Base-by-base conservation (phyloP, 37 sponge, comb jelly and placozoan species). In the Amphimedon queenslandica region DNA sequence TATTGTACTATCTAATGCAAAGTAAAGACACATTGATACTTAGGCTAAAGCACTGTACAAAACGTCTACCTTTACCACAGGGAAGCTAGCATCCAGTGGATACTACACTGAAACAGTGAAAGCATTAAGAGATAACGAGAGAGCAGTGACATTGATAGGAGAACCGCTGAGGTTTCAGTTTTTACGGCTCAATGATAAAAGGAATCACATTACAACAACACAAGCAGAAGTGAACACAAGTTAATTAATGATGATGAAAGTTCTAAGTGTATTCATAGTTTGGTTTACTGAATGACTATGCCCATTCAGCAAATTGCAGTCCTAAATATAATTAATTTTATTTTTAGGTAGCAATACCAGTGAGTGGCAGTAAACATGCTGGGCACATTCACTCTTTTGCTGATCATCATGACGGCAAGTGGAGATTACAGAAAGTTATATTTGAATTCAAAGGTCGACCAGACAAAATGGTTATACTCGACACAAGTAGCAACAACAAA, bases 291-390 rank as follows among this genome's bases (percentile, higher is more conserved):
- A 24, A 58, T 32, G 4, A 58, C 61, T 39, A 21, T 63, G 28
- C 3, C n/a, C 18, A 73, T 23, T 25, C 36, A 72, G 25, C 8
- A 27, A 27, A 16, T 24, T 56, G 57, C 36, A 8, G 5, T 6
- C 13, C 69, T 23, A 47, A 42, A 21, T 41, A n/a, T 70, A 4
- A 38, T 37, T 40, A 40, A 39, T 28, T 28, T 42, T 58, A 25
- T 74, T 21, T 58, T 30, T 51, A 89, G 90, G 57, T 89, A 24
- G 55, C 83, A 71, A 89, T 89, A 69, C 89, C 89, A 69, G 89
- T 88, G 11, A 33, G 55, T 67, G 89, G 89, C 30, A 65, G 42
- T 27, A 82, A 58, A 63, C 37, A 66, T 38, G 57, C 79, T 38
- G 90, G 84, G 0, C 40, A 77, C n/a, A 37, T 89, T 24, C 64